Conservation (phyloP, 23 tunicate genomes). For the Phallusia fumigata region DNA sequence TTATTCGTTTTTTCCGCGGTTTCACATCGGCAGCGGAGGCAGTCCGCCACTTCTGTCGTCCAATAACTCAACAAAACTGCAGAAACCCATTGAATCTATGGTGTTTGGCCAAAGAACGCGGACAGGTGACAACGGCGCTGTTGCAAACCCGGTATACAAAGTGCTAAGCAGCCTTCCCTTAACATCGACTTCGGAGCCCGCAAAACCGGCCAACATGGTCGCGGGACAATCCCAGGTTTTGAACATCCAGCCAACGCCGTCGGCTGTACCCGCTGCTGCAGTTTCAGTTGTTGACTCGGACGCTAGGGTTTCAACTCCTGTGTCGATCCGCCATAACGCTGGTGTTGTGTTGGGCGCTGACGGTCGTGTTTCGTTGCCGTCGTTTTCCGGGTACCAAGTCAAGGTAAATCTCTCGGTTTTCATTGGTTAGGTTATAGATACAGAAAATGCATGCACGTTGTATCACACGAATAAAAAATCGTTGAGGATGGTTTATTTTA, state of each 20-base stretch:
- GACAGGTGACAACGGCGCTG: background rate
- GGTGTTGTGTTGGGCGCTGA: background rate
- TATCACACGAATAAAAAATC: no score
- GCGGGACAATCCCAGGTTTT: background rate
- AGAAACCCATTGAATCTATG: constrained; percentile 2
- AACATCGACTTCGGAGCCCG: background rate
- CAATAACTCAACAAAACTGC: background rate
- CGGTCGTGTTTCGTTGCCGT: constrained; percentile 20
- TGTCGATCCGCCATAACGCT: background rate
- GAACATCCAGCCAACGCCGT: background rate
- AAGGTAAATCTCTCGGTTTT: constrained; percentile 20
- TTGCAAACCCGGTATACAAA: background rate
- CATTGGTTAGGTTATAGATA: no score
- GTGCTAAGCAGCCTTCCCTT: background rate
- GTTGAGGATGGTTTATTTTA: no score
- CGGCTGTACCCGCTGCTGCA: background rate
- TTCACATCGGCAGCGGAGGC: constrained; percentile 62
- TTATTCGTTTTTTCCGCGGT: constrained; percentile 61
- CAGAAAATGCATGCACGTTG: no score
- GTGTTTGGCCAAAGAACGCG: background rate
- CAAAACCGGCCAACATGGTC: background rate
- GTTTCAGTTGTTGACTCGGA: background rate
- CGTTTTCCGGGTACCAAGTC: constrained; percentile 59
- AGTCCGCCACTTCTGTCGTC: constrained; percentile 66
- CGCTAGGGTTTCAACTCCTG: background rate